A percentile compares a stretch with the other conserved stretches of the same genome.
These are phyloP conservation scores for Cantharis nigra DNA, from an alignment of 2,888 invertebrate genomes.

Conservation along the genomic window DNA sequence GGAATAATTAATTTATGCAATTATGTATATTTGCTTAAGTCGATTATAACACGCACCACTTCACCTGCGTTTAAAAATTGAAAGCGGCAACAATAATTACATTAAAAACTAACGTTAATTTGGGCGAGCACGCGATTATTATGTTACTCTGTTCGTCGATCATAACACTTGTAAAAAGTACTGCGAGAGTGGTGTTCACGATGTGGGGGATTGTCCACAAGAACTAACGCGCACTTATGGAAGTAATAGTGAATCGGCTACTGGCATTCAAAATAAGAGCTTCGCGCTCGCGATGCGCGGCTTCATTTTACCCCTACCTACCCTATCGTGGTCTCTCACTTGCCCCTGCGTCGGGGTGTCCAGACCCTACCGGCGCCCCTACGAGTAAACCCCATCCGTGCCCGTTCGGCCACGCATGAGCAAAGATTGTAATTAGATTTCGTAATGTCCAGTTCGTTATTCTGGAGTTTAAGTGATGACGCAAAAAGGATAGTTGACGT, in stretches of 20 bases:
- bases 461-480: constrained; percentile 33
- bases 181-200: constrained; percentile 14
- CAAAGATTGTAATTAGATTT: constrained; percentile 60
- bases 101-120: constrained; percentile 20
- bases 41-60: constrained; percentile 18
- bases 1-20: neutral
- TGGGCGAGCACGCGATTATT: constrained; percentile 24
- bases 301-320: constrained; percentile 51
- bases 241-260: constrained; percentile 34
- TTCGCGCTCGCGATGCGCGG: constrained; percentile 32
- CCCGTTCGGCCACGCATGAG: constrained; percentile 56
- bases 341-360: constrained; percentile 43
- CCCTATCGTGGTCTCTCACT: constrained; percentile 46
- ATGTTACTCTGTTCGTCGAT: constrained; percentile 16
- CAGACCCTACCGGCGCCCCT: constrained; percentile 44
- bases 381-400: constrained; percentile 50
- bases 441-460: constrained; percentile 60
- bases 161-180: constrained; percentile 21
- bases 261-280: constrained; percentile 37
- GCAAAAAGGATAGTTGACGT: constrained; percentile 25
- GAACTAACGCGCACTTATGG: constrained; percentile 31
- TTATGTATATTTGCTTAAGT: neutral
- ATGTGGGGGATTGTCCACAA: constrained; percentile 33
- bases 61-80: constrained; percentile 19
- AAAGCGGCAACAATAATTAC: constrained; percentile 22